These are phyloP conservation scores for Callorhinus ursinus DNA, from an alignment of 2,113 vertebrate genomes.

Conservation along the genomic window DNA sequence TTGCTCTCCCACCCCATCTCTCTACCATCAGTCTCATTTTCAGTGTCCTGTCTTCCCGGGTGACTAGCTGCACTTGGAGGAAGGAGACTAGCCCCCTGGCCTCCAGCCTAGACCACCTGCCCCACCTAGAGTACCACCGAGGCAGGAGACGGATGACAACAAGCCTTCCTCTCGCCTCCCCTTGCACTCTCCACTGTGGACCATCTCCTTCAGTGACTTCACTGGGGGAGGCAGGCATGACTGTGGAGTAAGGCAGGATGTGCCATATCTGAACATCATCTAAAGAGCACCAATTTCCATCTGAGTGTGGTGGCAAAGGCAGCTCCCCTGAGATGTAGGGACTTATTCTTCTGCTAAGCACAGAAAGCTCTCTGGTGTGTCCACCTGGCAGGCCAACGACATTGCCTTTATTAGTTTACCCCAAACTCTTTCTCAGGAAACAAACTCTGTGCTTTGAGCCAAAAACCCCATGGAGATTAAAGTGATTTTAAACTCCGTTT, in stretches of 20 bases:
- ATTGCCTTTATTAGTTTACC: neutral
- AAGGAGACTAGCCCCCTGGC: neutral
- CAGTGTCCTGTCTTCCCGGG: neutral
- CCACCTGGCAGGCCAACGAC: neutral
- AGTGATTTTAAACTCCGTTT: constrained; percentile 52
- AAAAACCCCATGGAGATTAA: constrained; percentile 36
- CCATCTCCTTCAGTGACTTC: neutral
- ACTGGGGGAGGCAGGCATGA: neutral
- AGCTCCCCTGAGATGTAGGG: neutral
- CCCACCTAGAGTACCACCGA: too few relatives aligned
- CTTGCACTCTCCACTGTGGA: too few relatives aligned
- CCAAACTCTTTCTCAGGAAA: neutral
- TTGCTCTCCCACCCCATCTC: neutral
- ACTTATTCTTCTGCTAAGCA: neutral
- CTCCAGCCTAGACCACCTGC: neutral
- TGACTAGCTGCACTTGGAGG: neutral
- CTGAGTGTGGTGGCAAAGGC: neutral
- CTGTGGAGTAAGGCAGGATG: neutral
- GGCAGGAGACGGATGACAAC: too few relatives aligned
- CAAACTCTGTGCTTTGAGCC: neutral
- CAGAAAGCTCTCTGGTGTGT: neutral
- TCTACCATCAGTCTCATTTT: neutral
- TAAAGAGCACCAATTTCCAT: neutral
- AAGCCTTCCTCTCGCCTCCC: neutral
- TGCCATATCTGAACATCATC: neutral